phyloP scores from a whole-genome alignment of 2,888 invertebrate genomes.

The Euspilapteryx auroguttella region DNA sequence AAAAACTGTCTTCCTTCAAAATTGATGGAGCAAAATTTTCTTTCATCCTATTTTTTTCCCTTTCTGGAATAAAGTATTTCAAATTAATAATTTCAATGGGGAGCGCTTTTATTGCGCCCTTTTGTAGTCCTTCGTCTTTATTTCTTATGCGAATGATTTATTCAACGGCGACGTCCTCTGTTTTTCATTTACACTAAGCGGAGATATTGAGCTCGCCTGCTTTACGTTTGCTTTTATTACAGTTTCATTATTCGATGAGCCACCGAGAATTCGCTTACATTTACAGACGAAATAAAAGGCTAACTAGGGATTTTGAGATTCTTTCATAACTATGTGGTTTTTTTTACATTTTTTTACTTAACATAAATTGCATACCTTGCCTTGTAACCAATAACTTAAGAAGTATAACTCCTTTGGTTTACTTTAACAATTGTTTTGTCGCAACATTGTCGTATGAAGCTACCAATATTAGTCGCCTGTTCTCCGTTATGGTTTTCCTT shows the following conservation, averaged over 20 bases:
- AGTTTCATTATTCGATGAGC: slow-evolving; percentile 10
- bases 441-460: too few relatives aligned
- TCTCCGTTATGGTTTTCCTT: slow-evolving; percentile 20
- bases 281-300: too few relatives aligned
- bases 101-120: slow-evolving; percentile 25
- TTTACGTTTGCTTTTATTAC: not conserved
- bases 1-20: too few relatives aligned
- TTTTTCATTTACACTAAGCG: slow-evolving; percentile 10
- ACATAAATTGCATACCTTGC: too few relatives aligned
- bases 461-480: too few relatives aligned
- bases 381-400: too few relatives aligned
- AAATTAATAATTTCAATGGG: slow-evolving; percentile 36
- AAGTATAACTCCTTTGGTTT: too few relatives aligned
- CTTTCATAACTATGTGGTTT: too few relatives aligned
- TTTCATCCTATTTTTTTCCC: slow-evolving; percentile 24
- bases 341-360: too few relatives aligned
- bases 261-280: too few relatives aligned
- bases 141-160: slow-evolving; percentile 18
- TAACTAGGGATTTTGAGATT: too few relatives aligned
- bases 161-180: slow-evolving; percentile 10
- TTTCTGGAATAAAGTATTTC: slow-evolving; percentile 33
- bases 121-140: slow-evolving; percentile 15
- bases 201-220: not conserved
- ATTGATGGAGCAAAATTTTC: slow-evolving; percentile 17
- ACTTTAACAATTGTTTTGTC: too few relatives aligned